phyloP scores from a whole-genome alignment of 2,888 invertebrate genomes.

The Ectemnius cavifrons region DNA sequence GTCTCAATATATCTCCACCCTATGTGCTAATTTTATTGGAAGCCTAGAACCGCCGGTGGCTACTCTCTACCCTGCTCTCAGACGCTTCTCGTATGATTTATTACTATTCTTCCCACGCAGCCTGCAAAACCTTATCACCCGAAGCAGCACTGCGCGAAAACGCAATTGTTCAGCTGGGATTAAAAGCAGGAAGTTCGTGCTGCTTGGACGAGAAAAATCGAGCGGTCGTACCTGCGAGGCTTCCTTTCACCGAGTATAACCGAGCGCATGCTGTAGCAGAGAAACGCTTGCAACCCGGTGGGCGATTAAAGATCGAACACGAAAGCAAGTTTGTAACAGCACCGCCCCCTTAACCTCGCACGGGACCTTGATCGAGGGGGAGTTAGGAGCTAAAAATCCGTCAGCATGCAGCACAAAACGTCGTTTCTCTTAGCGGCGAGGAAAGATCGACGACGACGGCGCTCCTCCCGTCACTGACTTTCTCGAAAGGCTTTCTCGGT shows the following conservation, averaged over 20 bases:
- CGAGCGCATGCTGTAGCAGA: constrained; percentile 2
- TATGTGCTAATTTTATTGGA: no score
- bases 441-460: constrained; percentile 17
- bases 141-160: constrained; percentile 34
- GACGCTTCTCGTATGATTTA: no score
- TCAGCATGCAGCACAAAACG: not conserved
- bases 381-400: constrained; percentile 8
- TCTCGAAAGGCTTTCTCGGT: constrained; percentile 49
- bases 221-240: not conserved
- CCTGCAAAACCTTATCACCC: not conserved
- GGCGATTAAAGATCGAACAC: constrained; percentile 19
- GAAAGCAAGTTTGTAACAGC: constrained; percentile 1
- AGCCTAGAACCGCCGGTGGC: no score
- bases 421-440: not conserved
- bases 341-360: constrained; percentile 2
- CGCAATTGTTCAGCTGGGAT: constrained; percentile 47
- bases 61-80: no score
- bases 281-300: constrained; percentile 1
- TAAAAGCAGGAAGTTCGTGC: constrained; percentile 52
- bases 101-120: no score
- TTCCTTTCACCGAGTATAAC: not conserved
- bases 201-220: constrained; percentile 7
- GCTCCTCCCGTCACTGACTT: constrained; percentile 30
- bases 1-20: no score
- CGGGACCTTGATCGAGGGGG: not conserved